A percentile compares a stretch with the other conserved stretches of the same genome.
Evolutionary conservation across 2,113 vertebrate genomes (phyloP).

Genomic region (Cheirogaleus medius): DNA sequence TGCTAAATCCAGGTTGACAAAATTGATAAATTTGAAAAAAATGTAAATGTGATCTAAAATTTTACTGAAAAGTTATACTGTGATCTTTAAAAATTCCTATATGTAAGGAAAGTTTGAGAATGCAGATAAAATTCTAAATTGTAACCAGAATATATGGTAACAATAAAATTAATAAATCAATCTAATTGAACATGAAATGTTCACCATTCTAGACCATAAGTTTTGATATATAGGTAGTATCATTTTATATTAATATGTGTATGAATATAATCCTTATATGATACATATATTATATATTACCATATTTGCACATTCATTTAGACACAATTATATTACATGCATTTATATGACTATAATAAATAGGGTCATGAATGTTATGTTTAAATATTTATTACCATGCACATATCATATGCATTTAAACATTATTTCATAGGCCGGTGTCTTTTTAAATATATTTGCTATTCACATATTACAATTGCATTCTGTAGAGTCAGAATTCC

Average conservation of each 20-base stretch:
- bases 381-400: neutral
- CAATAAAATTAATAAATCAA: neutral
- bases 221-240: neutral
- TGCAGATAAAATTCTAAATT: neutral
- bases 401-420: neutral
- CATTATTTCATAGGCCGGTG: neutral
- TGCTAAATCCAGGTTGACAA: neutral
- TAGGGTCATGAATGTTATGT: neutral
- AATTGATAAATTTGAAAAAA: neutral
- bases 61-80: neutral
- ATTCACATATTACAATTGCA: neutral
- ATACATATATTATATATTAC: neutral
- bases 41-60: neutral
- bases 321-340: neutral
- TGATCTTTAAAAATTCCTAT: neutral
- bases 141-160: neutral
- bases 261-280: neutral
- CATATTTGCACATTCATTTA: neutral
- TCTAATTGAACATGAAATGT: neutral
- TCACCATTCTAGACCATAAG: neutral
- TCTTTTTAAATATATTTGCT: neutral
- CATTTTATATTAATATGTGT: neutral
- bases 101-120: neutral
- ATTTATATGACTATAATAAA: neutral
- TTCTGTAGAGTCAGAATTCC: neutral